Evolutionary conservation across 2,113 vertebrate genomes (phyloP).

Genomic region (Serinus canaria): DNA sequence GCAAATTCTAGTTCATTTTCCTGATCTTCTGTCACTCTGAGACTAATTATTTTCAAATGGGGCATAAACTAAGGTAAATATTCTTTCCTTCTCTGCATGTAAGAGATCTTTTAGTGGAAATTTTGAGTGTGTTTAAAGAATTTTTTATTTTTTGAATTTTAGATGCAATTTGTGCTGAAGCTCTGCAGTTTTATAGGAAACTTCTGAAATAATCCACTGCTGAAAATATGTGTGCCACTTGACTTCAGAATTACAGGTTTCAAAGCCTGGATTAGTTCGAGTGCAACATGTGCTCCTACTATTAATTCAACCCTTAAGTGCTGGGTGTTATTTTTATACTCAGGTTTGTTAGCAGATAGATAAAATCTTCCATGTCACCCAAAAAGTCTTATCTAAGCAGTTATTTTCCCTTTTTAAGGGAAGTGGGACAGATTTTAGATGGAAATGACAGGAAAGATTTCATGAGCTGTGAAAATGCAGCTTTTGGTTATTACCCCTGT

Average conservation of each 20-base stretch:
- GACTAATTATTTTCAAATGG: background rate
- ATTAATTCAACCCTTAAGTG: background rate
- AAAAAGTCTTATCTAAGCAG: background rate
- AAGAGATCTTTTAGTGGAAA: background rate
- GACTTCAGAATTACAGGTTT: background rate
- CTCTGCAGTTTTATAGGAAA: background rate
- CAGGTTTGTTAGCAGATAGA: constrained; percentile 2
- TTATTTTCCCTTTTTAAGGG: constrained; percentile 4
- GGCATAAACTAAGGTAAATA: background rate
- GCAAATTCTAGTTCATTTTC: background rate
- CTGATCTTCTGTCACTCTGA: background rate
- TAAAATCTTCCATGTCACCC: background rate
- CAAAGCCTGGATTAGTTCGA: background rate
- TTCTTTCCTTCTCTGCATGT: background rate
- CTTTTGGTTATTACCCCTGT: background rate
- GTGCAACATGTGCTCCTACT: background rate
- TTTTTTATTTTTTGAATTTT: background rate
- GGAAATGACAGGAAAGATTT: background rate
- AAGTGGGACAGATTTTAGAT: background rate
- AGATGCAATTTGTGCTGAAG: background rate
- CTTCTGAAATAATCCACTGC: background rate
- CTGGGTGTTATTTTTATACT: background rate
- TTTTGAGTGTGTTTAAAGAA: background rate
- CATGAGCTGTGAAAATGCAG: background rate
- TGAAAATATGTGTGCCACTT: background rate